Conservation (phyloP, 2,113 vertebrate genomes). For the Charina bottae region DNA sequence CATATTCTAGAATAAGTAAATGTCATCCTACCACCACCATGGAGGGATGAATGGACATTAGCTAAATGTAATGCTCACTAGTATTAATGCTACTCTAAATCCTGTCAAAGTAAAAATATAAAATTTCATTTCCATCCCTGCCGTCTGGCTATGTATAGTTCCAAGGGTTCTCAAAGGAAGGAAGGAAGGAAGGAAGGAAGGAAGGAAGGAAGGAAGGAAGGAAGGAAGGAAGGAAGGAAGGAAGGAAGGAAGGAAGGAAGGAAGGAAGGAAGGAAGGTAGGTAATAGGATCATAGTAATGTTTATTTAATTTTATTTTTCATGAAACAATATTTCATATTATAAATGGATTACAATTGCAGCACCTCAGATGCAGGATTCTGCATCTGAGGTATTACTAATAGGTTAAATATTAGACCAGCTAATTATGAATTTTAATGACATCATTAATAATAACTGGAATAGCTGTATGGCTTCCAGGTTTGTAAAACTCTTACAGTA, state of each 20-base stretch:
- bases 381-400: background rate
- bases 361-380: background rate
- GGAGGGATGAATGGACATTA: background rate
- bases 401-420: background rate
- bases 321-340: background rate
- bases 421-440: background rate
- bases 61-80: background rate
- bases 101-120: background rate
- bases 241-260: too few species aligned
- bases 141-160: background rate
- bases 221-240: background rate
- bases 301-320: slow-evolving; percentile 3
- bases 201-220: background rate
- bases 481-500: slow-evolving; percentile 2
- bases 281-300: background rate
- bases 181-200: background rate
- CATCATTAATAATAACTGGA: background rate
- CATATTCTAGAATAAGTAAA: background rate
- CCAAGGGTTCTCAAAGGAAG: background rate
- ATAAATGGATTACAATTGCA: background rate
- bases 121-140: background rate
- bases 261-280: too few species aligned
- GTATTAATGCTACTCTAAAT: background rate
- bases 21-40: background rate
- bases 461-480: background rate